Evolutionary conservation across 2,797 vertebrate species (phyloP).

Genomic region (Psittacula derbiana): DNA sequence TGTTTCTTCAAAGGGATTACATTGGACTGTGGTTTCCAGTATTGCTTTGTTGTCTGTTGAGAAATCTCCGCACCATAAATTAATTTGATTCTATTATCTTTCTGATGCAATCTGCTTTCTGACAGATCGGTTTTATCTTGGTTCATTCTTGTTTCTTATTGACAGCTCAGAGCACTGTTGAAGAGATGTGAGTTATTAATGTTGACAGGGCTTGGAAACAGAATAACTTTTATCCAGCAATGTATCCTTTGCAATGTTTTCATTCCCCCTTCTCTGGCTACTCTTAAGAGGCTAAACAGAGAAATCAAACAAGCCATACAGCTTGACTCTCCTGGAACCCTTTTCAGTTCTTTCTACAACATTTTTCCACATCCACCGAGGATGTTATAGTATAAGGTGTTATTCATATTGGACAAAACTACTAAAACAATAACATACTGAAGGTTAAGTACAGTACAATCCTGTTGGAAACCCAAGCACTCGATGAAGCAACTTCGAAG

Average conservation of each 20-base stretch:
- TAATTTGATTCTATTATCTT: conserved; percentile 63
- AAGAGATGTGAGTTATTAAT: conserved; percentile 55
- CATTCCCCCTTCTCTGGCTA: conserved; percentile 52
- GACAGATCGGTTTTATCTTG: conserved; percentile 61
- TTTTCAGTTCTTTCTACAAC: conserved; percentile 51
- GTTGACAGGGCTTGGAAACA: conserved; percentile 58
- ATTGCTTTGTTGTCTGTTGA: conserved; percentile 33
- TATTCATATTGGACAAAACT: conserved; percentile 63
- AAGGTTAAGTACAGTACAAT: conserved; percentile 53
- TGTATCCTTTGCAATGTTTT: conserved; percentile 38
- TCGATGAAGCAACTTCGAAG: background rate
- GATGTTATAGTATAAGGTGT: conserved; percentile 62
- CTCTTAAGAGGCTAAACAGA: conserved; percentile 31
- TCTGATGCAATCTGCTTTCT: conserved; percentile 51
- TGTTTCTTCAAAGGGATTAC: conserved; percentile 54
- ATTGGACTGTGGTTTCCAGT: conserved; percentile 57
- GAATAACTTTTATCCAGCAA: conserved; percentile 60
- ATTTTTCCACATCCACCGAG: conserved; percentile 18
- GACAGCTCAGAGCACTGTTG: conserved; percentile 29
- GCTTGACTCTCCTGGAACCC: conserved; percentile 43
- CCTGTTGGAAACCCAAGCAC: conserved; percentile 25
- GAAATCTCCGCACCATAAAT: conserved; percentile 59
- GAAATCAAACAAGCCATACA: conserved; percentile 44
- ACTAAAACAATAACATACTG: conserved; percentile 56
- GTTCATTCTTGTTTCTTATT: conserved; percentile 56